A percentile compares a stretch with the other conserved stretches of the same genome.
phyloP scores from a whole-genome alignment of 2,113 vertebrate species.

The Puntigrus tetrazona region DNA sequence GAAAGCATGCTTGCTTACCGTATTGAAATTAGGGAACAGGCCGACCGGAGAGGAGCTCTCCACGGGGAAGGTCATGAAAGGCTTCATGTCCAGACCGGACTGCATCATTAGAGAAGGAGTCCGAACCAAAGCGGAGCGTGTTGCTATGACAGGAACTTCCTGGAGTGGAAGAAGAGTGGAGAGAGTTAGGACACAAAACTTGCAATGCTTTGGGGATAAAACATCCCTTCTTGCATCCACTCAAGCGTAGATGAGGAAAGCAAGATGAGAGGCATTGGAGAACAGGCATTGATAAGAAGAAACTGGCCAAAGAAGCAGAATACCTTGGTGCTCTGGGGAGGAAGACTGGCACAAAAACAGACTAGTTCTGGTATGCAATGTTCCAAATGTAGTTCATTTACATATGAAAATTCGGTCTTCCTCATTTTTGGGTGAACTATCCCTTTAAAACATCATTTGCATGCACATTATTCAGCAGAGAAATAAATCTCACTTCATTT shows the following conservation, averaged over 20 bases:
- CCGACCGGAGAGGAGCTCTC: constrained; percentile 87
- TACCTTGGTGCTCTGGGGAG: constrained; percentile 19
- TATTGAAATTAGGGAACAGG: constrained; percentile 97
- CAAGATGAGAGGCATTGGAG: neutral
- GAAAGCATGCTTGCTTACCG: constrained; percentile 72
- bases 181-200: neutral
- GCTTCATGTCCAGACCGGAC: constrained; percentile 87
- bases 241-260: neutral
- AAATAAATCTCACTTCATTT: neutral
- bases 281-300: constrained; percentile 44
- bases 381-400: neutral
- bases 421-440: neutral
- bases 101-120: constrained; percentile 89
- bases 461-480: neutral
- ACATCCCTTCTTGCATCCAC: neutral
- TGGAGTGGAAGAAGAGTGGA: constrained; percentile 61
- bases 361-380: neutral
- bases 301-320: constrained; percentile 51
- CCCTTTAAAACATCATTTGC: neutral
- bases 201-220: neutral
- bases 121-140: constrained; percentile 81
- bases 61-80: constrained; percentile 89
- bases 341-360: neutral
- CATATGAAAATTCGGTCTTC: neutral
- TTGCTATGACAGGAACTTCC: constrained; percentile 81